phyloP scores from a whole-genome alignment of 2,888 invertebrate genomes.

The Mythimna vitellina region DNA sequence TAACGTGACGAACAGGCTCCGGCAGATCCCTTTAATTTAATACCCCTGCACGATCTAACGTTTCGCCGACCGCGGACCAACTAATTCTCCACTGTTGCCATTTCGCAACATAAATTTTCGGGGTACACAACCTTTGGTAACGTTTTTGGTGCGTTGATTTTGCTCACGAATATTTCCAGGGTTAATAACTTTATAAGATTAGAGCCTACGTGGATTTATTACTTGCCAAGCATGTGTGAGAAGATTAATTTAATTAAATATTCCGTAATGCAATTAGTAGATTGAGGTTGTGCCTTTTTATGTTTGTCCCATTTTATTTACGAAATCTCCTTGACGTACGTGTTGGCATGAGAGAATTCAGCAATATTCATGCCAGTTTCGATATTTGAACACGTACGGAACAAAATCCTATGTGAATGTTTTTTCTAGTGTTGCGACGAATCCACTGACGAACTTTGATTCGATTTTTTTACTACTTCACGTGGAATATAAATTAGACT shows the following conservation, averaged over 20 bases:
- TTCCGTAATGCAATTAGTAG: conserved; percentile 38
- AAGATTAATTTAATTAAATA: conserved; percentile 47
- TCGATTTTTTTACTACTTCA: conserved; percentile 29
- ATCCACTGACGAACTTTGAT: conserved; percentile 36
- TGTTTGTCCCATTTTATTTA: conserved; percentile 36
- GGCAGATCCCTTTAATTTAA: conserved; percentile 73
- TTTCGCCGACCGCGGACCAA: conserved; percentile 55
- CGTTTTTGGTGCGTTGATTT: conserved; percentile 48
- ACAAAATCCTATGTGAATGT: conserved; percentile 35
- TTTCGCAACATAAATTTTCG: conserved; percentile 61
- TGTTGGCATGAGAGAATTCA: conserved; percentile 15
- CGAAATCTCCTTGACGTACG: conserved; percentile 37
- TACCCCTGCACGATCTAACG: conserved; percentile 57
- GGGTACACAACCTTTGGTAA: conserved; percentile 53
- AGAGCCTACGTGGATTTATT: conserved; percentile 36
- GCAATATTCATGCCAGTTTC: conserved; percentile 33
- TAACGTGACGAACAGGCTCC: conserved; percentile 75
- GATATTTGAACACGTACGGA: conserved; percentile 49
- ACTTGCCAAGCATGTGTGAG: conserved; percentile 16
- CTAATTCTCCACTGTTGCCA: conserved; percentile 61
- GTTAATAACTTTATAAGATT: conserved; percentile 41
- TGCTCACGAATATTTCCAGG: conserved; percentile 52
- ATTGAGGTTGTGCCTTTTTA: conserved; percentile 30
- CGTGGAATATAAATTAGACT: conserved; percentile 21
- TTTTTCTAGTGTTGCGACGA: conserved; percentile 34